Conservation (phyloP, 1,140 invertebrate genomes). For the Pararge aegeria region DNA sequence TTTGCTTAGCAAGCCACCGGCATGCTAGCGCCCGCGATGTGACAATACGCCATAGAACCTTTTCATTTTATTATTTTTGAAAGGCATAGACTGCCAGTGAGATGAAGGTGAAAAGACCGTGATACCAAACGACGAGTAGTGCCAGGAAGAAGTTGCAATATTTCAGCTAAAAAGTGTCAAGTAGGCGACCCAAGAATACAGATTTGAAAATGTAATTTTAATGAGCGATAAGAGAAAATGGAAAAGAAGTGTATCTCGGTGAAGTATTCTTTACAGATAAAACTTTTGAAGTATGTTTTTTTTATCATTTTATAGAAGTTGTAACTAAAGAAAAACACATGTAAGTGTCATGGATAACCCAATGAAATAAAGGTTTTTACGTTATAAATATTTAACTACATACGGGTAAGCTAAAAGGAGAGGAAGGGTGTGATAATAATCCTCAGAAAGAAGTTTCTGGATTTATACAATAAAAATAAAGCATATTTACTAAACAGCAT, state of each 20-base stretch:
- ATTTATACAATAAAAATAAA: conserved; percentile 2
- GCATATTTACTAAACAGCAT: neutral
- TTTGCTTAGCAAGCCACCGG: conserved; percentile 64
- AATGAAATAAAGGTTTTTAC: neutral
- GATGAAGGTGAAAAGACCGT: no score
- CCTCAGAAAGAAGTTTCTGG: neutral
- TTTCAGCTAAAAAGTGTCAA: no score
- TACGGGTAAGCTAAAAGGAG: no score
- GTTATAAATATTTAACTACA: neutral
- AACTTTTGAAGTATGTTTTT: no score
- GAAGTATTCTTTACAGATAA: no score
- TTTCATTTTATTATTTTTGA: neutral
- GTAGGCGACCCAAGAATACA: no score
- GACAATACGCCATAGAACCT: conserved; percentile 40
- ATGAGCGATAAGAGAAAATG: neutral
- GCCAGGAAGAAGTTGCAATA: no score
- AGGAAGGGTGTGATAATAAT: neutral
- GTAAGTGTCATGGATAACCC: no score
- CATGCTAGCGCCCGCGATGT: conserved; percentile 49
- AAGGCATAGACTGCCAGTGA: neutral
- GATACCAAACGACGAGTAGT: neutral
- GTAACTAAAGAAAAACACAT: no score
- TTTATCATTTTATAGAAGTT: no score
- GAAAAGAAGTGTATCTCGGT: no score
- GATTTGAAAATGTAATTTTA: neutral